Evolutionary conservation across 2,888 invertebrate genomes (phyloP).

Genomic region (Drosophila melanosoma): DNA sequence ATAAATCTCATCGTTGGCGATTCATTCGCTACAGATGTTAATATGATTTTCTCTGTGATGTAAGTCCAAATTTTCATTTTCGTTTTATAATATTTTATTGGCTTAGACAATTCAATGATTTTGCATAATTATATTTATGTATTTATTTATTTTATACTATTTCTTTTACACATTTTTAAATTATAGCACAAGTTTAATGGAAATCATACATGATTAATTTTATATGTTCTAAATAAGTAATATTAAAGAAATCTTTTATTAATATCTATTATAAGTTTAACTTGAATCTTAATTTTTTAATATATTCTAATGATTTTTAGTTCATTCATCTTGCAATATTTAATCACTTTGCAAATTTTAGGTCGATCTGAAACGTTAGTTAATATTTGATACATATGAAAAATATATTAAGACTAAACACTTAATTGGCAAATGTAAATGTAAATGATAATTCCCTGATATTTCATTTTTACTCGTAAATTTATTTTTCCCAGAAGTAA

Average conservation of each 20-base stretch:
- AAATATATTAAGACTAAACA: not conserved
- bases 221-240: not conserved
- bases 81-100: no score
- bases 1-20: not conserved
- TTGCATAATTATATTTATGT: no score
- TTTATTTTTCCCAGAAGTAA: not conserved
- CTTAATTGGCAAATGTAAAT: not conserved
- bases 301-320: not conserved
- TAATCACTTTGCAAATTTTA: not conserved
- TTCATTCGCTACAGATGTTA: not conserved
- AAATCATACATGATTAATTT: not conserved
- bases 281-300: not conserved
- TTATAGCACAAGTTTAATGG: not conserved
- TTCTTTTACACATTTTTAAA: not conserved
- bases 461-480: not conserved
- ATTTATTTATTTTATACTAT: not conserved
- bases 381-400: not conserved
- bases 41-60: not conserved
- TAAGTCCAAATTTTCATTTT: not conserved
- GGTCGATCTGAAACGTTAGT: not conserved
- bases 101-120: no score
- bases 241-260: not conserved
- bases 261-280: not conserved
- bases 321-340: not conserved
- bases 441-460: no score